Evolutionary conservation across 30 jellyfish, hydroid and myxozoan genomes (phyloP), one percentile per base, ranked within the genome.

Genomic region (Calvadosia cruxmelitensis): DNA sequence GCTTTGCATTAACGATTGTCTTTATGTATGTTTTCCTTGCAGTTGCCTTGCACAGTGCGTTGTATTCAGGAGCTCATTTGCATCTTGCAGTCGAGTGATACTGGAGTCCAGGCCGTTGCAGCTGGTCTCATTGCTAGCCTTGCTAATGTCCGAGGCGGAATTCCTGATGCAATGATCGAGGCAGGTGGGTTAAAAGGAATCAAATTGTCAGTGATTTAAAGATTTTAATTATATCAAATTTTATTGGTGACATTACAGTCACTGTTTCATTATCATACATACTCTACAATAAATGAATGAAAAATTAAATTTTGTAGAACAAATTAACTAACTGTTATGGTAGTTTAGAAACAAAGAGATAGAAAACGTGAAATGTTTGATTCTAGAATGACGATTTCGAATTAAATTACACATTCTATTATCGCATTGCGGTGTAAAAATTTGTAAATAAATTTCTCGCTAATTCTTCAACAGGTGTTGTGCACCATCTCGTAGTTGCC

Each of bases 61-160:
- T 83, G 93, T 29, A 75, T 81, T 3, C 50, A 72, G 74, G 27
- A 72, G 34, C 86, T 81, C 49, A 86, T 81, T 0, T 23, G 36
- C 29, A 27, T 72, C 52, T 79, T 81, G 2, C 31, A 36, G 20
- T 81, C 93, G 0, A 68, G 63, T 23, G 51, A 36, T 20, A 75
- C 66, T 32, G 84, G 69, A 1, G 65, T 83, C 33, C 68, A 66
- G 49, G 81, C 72, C 0, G 70, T 72, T 0, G 34, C 84, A 1
- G 93, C 93, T 0, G 67, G 93, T 63, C 73, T 72, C 24, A 48
- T 81, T 53, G 93, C 93, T 10, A 81, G 93, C 34, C 71, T 81
- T 33, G 93, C 93, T 15, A 83, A 81, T 52, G 73, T 83, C 13
- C 72, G 93, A 68, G 93, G 82, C 28, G 93, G 93, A 0, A 73